Evolutionary conservation across 2,888 invertebrate genomes (phyloP), one percentile per base, ranked within the genome.

Genomic region (Philereme transversata): DNA sequence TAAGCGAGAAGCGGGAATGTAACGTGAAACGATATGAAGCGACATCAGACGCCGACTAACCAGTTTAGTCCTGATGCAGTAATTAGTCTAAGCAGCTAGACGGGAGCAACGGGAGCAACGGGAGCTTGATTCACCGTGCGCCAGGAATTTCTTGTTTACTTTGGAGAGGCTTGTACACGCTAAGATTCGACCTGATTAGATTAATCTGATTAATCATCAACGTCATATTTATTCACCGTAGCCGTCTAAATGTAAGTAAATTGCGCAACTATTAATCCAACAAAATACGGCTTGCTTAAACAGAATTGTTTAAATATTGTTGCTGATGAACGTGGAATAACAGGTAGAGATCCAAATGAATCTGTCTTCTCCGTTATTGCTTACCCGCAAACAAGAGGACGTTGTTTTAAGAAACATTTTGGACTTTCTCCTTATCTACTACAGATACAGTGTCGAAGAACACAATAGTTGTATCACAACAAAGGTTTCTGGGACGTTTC

Each of bases 71-170:
- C 74, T 77, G 79, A 82, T 82, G 84, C 82, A 85, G 85, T 88
- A 88, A 90, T 90, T 90, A 90, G 84, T 83, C 81, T 84, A 82
- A 88, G 82, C 82, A 84, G 76, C 78, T 77, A 80, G 76, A 79
- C 81, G 76, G 75, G 79, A 81, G 79, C 77, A 75, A 77, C 80
- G 76, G 74, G 81, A 80, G 78, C 76, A 75, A 77, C 80, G 76
- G 74, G 81, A 80, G 78, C 76, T 70, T 73, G 22, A 79, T 75
- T 79, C 69, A 72, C 78, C 75, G 76, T 79, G 70, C 76, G 75
- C 80, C 81, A 77, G 75, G 77, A 76, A 75, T 79, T 74, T 75
- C 78, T 75, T 75, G 78, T 76, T 82, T 75, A 79, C 73, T 80
- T 77, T 59, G 54, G 66, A 73, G 67, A 73, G 74, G 76, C 75